Evolutionary conservation across 2,888 invertebrate genomes (phyloP).

Genomic region (Drosophila siamana): DNA sequence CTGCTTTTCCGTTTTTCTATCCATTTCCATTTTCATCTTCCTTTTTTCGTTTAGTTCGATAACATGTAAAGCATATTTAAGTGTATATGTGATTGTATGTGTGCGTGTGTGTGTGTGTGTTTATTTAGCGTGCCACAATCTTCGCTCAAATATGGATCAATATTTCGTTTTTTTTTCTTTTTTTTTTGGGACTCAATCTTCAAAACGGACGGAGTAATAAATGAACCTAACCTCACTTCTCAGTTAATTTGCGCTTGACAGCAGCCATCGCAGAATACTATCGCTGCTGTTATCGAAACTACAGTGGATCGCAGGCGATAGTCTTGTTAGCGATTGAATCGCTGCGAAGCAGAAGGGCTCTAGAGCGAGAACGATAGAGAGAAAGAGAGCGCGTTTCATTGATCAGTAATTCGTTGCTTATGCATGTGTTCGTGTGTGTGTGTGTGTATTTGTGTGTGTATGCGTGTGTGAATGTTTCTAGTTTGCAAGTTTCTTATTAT

Average conservation of each 20-base stretch:
- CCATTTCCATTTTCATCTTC: slow-evolving; percentile 4
- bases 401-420: slow-evolving; percentile 10
- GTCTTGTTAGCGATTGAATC: no score
- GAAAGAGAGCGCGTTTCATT: neutral
- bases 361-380: slow-evolving; percentile 1
- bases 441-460: slow-evolving; percentile 3
- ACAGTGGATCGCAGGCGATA: neutral
- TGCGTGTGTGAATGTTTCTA: slow-evolving; percentile 4
- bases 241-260: neutral
- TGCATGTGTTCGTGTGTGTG: neutral
- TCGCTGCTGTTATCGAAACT: neutral
- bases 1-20: slow-evolving; percentile 26
- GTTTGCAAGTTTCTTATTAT: neutral
- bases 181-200: slow-evolving; percentile 25
- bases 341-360: neutral
- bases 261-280: neutral
- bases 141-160: neutral
- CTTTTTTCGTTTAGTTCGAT: slow-evolving; percentile 31
- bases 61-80: slow-evolving; percentile 64
- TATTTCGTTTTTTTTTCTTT: neutral
- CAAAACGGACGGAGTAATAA: slow-evolving; percentile 49
- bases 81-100: slow-evolving; percentile 12
- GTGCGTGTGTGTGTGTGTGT: slow-evolving; percentile 17
- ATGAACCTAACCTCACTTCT: slow-evolving; percentile 38
- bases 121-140: slow-evolving; percentile 26